A percentile compares a stretch with the other conserved stretches of the same genome.
These are phyloP conservation scores for Lamellibrachia columna DNA, from an alignment of 2,888 invertebrate genomes.

Conservation along the genomic window DNA sequence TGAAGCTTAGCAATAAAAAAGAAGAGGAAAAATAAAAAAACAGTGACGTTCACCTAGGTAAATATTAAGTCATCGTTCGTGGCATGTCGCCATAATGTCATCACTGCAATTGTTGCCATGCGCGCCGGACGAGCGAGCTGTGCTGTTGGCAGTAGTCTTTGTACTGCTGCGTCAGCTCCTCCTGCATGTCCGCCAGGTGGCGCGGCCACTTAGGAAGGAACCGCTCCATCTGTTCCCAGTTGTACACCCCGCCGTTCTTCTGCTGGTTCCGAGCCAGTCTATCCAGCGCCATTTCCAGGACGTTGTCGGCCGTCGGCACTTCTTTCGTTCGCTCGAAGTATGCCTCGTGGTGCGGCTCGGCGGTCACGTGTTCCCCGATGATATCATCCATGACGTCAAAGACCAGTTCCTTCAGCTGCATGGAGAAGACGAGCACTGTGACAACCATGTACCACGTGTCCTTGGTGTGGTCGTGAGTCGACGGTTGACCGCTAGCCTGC, in stretches of 20 bases:
- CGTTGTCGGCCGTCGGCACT: background rate
- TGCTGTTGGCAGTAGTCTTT: background rate
- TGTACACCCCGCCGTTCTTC: too few relatives aligned
- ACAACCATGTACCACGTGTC: slow-evolving; percentile 20
- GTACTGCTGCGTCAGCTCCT: background rate
- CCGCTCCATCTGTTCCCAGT: too few relatives aligned
- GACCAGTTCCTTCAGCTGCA: background rate
- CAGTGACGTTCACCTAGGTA: background rate
- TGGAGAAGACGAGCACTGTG: background rate
- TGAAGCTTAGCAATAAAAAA: too few relatives aligned
- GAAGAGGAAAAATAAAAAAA: too few relatives aligned
- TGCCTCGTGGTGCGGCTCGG: too few relatives aligned
- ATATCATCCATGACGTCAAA: background rate
- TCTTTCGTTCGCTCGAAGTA: background rate
- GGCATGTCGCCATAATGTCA: background rate
- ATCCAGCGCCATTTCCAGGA: too few relatives aligned
- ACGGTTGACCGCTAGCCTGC: background rate
- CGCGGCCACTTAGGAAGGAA: background rate
- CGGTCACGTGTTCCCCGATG: background rate
- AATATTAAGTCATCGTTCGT: background rate
- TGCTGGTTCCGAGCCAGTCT: too few relatives aligned
- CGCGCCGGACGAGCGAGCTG: background rate
- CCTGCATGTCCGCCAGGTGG: slow-evolving; percentile 19
- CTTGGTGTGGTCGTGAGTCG: slow-evolving; percentile 24
- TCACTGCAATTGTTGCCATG: background rate